Conservation (phyloP, 1,140 invertebrate species). For the Mesaphorura yosii region DNA sequence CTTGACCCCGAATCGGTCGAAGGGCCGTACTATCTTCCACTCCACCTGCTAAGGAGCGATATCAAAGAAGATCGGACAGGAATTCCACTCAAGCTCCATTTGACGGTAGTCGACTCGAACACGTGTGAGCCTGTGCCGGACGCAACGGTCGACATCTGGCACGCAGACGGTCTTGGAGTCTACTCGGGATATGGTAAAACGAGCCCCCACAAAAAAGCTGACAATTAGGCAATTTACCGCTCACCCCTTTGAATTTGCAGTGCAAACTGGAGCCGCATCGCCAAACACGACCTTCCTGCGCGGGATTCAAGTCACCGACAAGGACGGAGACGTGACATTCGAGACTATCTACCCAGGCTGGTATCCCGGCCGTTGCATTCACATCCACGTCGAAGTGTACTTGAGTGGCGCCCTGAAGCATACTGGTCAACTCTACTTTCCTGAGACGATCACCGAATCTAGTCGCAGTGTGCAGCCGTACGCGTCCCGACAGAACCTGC, state of each 20-base stretch:
- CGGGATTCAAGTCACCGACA: not conserved
- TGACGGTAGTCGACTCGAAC: not conserved
- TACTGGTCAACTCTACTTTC: conserved; percentile 2
- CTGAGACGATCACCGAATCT: not conserved
- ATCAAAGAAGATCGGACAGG: not conserved
- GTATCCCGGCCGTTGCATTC: not conserved
- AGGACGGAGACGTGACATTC: not conserved
- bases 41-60: not conserved
- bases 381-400: not conserved
- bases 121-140: not conserved
- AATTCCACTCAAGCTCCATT: not conserved
- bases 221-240: no score
- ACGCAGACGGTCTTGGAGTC: not conserved
- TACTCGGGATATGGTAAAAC: not conserved
- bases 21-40: conserved; percentile 1
- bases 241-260: no score
- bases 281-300: no score
- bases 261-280: no score
- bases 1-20: not conserved
- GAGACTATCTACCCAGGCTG: not conserved
- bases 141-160: conserved; percentile 1
- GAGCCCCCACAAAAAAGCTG: no score
- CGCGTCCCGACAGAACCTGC: not conserved
- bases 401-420: not conserved
- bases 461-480: not conserved